These are phyloP conservation scores for Adelges cooleyi DNA, from an alignment of 1,140 invertebrate genomes.

Conservation along the genomic window DNA sequence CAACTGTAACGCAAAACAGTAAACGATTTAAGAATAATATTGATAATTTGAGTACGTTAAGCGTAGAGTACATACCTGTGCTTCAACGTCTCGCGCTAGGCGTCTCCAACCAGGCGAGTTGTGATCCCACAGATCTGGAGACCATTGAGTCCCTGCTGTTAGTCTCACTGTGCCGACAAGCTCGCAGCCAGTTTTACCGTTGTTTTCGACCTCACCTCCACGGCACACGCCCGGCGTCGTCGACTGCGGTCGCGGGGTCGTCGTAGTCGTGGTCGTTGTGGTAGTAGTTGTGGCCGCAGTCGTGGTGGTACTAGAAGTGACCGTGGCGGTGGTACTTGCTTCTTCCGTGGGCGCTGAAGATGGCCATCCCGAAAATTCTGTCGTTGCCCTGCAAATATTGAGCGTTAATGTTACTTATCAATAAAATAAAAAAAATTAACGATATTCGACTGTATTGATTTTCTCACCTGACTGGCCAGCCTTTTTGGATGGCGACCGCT, in stretches of 20 bases:
- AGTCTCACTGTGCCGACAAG: constrained; percentile 72
- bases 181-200: constrained; percentile 50
- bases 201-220: constrained; percentile 36
- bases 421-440: no score
- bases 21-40: no score
- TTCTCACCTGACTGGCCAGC: constrained; percentile 64
- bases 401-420: no score
- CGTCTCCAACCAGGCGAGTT: constrained; percentile 76
- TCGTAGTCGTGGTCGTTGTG: constrained; percentile 64
- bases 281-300: constrained; percentile 44
- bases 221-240: constrained; percentile 67
- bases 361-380: constrained; percentile 80
- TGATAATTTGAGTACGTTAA: no score
- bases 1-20: constrained; percentile 48
- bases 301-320: constrained; percentile 37
- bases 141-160: constrained; percentile 55
- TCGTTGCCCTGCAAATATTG: constrained; percentile 63
- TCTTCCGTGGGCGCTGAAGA: constrained; percentile 66
- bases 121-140: constrained; percentile 69
- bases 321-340: constrained; percentile 43
- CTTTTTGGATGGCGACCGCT: constrained; percentile 57
- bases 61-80: constrained; percentile 59
- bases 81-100: constrained; percentile 63
- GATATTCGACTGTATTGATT: no score
- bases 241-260: constrained; percentile 54